These are phyloP conservation scores for Masnerella sp. DNA, from an alignment of 2,888 invertebrate species.

Conservation along the genomic window DNA sequence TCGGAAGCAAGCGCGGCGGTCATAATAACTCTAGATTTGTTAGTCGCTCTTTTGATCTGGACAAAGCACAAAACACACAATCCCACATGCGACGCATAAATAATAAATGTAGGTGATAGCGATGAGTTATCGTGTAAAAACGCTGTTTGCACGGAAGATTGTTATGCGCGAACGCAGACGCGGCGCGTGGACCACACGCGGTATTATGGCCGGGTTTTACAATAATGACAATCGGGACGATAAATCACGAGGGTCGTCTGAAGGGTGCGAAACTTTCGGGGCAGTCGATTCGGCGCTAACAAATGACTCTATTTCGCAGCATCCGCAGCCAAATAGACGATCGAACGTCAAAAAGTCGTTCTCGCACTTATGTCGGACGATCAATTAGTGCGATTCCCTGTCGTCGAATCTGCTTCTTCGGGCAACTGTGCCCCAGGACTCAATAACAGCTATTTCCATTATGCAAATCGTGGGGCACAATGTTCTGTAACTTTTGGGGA, in stretches of 20 bases:
- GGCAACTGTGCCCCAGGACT: too few relatives aligned
- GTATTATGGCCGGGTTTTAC: slow-evolving; percentile 69
- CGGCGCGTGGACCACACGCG: slow-evolving; percentile 66
- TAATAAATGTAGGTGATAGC: slow-evolving; percentile 61
- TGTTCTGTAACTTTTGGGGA: too few relatives aligned
- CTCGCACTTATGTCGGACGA: too few relatives aligned
- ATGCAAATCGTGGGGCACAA: too few relatives aligned
- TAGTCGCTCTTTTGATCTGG: slow-evolving; percentile 45
- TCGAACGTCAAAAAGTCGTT: too few relatives aligned
- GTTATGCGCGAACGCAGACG: slow-evolving; percentile 66
- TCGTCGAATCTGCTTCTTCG: slow-evolving; percentile 4
- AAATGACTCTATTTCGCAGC: slow-evolving; percentile 74
- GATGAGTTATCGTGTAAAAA: slow-evolving; percentile 70
- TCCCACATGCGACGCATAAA: slow-evolving; percentile 52
- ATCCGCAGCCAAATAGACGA: slow-evolving; percentile 61
- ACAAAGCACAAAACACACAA: slow-evolving; percentile 47
- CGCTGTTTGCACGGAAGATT: slow-evolving; percentile 66
- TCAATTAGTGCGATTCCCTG: slow-evolving; percentile 25
- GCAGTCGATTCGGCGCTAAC: slow-evolving; percentile 69
- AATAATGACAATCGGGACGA: slow-evolving; percentile 74
- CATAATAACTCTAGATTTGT: slow-evolving; percentile 50
- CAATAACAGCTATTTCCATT: too few relatives aligned
- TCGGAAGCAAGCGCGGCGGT: slow-evolving; percentile 6
- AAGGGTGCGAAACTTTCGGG: slow-evolving; percentile 59
- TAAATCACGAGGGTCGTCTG: slow-evolving; percentile 72